Percentiles rank a stretch among this genome's conserved stretches.
Evolutionary conservation across 2,888 invertebrate species (phyloP).

Genomic region (Carcina quercana): DNA sequence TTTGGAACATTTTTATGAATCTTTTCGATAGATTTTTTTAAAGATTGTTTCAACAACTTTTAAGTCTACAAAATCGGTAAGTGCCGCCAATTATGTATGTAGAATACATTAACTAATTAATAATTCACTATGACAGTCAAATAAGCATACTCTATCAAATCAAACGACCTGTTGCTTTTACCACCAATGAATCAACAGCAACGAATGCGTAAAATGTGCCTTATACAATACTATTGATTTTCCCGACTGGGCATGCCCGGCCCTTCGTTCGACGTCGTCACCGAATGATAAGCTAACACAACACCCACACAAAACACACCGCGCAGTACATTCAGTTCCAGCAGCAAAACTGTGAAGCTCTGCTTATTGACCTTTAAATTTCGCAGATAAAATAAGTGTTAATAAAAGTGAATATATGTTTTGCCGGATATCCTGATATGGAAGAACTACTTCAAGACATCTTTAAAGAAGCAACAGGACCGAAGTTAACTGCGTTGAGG

Average conservation of each 20-base stretch:
- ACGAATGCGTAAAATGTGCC: constrained; percentile 6
- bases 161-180: constrained; percentile 43
- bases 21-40: too few species aligned
- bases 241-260: constrained; percentile 58
- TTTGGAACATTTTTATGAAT: too few species aligned
- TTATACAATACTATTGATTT: constrained; percentile 53
- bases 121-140: constrained; percentile 80
- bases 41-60: too few species aligned
- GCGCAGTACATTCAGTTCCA: not conserved
- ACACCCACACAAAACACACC: constrained; percentile 41
- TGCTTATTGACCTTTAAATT: not conserved
- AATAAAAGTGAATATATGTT: not conserved
- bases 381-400: not conserved
- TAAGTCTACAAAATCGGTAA: too few species aligned
- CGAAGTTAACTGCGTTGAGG: constrained; percentile 83
- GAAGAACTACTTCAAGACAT: constrained; percentile 91
- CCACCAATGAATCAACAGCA: constrained; percentile 18
- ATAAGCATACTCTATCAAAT: constrained; percentile 75
- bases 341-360: not conserved
- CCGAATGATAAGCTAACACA: constrained; percentile 37
- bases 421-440: constrained; percentile 62
- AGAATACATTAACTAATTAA: too few species aligned
- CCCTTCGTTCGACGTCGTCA: constrained; percentile 28
- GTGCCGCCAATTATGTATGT: too few species aligned
- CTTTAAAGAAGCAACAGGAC: constrained; percentile 87